Evolutionary conservation across 2,113 vertebrate genomes (phyloP), one percentile per base, ranked within the genome.

Genomic region (Aviceda subcristata): DNA sequence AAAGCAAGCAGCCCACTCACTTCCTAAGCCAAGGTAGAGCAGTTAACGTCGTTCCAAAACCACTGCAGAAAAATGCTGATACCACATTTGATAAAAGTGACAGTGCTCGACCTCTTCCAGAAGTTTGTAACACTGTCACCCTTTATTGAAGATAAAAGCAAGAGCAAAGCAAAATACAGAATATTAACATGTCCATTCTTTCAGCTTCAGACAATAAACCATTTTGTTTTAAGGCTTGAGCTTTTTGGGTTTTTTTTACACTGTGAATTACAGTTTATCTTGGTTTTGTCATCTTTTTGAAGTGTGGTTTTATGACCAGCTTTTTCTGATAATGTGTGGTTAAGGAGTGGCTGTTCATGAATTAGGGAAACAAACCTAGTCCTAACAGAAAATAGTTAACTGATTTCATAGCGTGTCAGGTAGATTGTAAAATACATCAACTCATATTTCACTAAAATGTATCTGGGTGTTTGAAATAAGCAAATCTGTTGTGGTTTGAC

Each of bases 121-220:
- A 97, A 96, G 73, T 92, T 96, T 87, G 92, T 92, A 91, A 79
- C 57, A 26, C 53, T 94, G 89, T 82, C 94, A 91, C 76, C 48
- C 62, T 85, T 95, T 97, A 88, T 1, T 80, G 77, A 94, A 97
- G 92, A 94, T 92, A 96, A 95, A 85, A 57, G 77, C 6, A 0
- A 45, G 32, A 91, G 81, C 46, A 77, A 91, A 86, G 71, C 60
- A 63, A 74, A 73, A 78, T 51, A 23, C 46, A 71, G 92, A 93
- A 93, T 97, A 95, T 92, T 92, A 95, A 94, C 38, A 2, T 7
- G 53, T 56, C 90, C 86, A 57, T 95, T 93, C 72, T 74, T 88
- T 78, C 27, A 38, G 12, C 48, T 77, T 80, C 55, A 76, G 34
- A 90, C 46, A 85, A 79, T 63, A 32, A 88, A 95, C 74, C 46